Percentiles rank a stretch among this genome's conserved stretches.
Evolutionary conservation across 2,113 vertebrate genomes (phyloP).

Genomic region (Acanthisitta chloris): DNA sequence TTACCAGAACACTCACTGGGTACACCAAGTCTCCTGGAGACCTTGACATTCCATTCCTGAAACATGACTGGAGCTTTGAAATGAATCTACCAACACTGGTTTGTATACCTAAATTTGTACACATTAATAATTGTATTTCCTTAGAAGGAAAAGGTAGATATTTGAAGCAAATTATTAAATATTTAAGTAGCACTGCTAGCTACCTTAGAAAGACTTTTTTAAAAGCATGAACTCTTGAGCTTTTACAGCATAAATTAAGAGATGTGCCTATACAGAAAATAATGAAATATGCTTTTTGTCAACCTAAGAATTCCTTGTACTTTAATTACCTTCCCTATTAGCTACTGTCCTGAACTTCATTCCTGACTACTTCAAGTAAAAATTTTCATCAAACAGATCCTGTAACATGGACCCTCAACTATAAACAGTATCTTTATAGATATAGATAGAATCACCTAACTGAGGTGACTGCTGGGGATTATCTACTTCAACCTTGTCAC

Average conservation of each 20-base stretch:
- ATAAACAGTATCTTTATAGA: neutral
- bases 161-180: neutral
- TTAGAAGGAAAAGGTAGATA: neutral
- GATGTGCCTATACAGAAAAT: neutral
- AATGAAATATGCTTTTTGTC: neutral
- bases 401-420: neutral
- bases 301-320: neutral
- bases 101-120: neutral
- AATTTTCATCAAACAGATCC: neutral
- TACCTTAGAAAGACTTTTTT: neutral
- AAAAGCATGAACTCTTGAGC: neutral
- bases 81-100: neutral
- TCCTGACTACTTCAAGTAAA: neutral
- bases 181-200: neutral
- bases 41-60: neutral
- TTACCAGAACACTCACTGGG: neutral
- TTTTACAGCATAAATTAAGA: neutral
- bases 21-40: neutral
- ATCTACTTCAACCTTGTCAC: neutral
- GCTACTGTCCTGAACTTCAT: neutral
- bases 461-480: rapidly evolving
- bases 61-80: neutral
- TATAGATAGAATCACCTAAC: neutral
- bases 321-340: neutral
- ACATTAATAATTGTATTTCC: neutral